Evolutionary conservation across 2,888 invertebrate genomes (phyloP).

Genomic region (Phalera bucephala): DNA sequence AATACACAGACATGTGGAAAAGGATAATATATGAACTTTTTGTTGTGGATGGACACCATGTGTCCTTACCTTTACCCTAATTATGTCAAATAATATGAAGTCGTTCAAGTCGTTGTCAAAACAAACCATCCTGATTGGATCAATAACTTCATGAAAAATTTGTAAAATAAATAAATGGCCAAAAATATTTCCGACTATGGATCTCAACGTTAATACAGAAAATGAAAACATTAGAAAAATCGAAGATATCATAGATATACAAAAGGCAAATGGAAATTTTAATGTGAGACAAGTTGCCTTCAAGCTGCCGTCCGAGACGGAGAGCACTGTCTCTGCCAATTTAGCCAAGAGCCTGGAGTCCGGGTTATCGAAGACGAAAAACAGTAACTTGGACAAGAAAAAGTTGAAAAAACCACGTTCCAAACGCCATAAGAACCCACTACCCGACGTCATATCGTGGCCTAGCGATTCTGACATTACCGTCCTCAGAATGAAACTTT

Average conservation of each 20-base stretch:
- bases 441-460: conserved; percentile 69
- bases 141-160: conserved; percentile 40
- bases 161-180: conserved; percentile 40
- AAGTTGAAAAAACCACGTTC: conserved; percentile 46
- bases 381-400: conserved; percentile 40
- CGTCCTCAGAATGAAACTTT: conserved; percentile 77
- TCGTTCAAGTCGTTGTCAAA: conserved; percentile 34
- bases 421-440: conserved; percentile 46
- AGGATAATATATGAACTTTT: too few species aligned
- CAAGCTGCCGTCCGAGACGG: conserved; percentile 50
- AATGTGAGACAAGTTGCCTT: conserved; percentile 63
- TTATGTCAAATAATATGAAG: conserved; percentile 5
- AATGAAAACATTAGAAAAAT: conserved; percentile 63
- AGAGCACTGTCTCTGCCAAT: conserved; percentile 46
- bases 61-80: too few species aligned
- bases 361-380: conserved; percentile 48
- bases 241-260: conserved; percentile 72
- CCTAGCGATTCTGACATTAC: conserved; percentile 85
- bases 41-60: too few species aligned
- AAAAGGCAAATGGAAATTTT: conserved; percentile 66
- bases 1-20: too few species aligned
- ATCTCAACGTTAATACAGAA: conserved; percentile 35
- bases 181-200: conserved; percentile 45
- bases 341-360: conserved; percentile 58
- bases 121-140: conserved; percentile 44